Evolutionary conservation across 2,113 vertebrate genomes (phyloP).

Genomic region (Eulacestoma nigropectus): DNA sequence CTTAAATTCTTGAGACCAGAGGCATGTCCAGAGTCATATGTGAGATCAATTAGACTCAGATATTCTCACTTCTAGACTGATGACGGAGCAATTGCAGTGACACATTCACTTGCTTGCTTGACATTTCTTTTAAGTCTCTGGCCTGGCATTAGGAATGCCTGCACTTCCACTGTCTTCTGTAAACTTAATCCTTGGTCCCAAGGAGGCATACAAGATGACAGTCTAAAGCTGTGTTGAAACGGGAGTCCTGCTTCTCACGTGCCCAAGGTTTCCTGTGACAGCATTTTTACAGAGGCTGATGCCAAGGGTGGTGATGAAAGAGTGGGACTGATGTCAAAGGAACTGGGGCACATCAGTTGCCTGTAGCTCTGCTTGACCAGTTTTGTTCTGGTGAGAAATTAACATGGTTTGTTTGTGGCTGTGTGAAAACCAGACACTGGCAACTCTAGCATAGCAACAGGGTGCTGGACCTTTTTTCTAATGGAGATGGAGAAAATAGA

Average conservation of each 20-base stretch:
- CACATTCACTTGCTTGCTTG: not conserved
- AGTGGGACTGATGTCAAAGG: fast-evolving
- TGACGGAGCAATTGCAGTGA: not conserved
- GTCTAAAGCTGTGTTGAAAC: not conserved
- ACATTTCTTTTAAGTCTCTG: not conserved
- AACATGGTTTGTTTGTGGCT: not conserved
- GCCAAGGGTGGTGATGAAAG: not conserved
- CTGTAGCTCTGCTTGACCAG: not conserved
- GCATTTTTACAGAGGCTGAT: not conserved
- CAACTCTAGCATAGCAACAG: conserved; percentile 63
- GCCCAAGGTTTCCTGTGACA: not conserved
- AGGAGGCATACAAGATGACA: fast-evolving
- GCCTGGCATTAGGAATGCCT: not conserved
- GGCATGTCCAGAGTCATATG: not conserved
- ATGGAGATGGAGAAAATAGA: not conserved
- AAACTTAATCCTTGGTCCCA: not conserved
- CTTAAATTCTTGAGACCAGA: not conserved
- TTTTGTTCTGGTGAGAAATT: not conserved
- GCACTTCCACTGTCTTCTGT: not conserved
- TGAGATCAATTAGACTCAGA: not conserved
- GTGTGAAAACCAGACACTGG: not conserved
- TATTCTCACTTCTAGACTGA: not conserved
- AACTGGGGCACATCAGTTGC: fast-evolving
- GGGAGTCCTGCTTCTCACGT: not conserved
- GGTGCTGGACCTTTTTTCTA: conserved; percentile 20